phyloP scores from a whole-genome alignment of 2,113 vertebrate genomes.

The Calyptommatus sinebrachiatus region DNA sequence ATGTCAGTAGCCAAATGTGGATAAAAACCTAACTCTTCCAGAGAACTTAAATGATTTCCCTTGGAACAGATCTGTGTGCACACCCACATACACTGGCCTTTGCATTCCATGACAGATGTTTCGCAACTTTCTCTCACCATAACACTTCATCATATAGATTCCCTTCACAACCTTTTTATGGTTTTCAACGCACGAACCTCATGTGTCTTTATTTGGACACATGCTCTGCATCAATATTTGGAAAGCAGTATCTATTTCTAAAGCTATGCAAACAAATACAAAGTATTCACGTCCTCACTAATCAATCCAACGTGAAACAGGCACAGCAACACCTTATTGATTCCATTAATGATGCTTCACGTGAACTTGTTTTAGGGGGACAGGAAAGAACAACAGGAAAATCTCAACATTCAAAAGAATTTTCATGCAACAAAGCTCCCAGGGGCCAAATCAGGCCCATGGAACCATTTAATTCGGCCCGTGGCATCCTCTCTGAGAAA shows the following conservation, averaged over 20 bases:
- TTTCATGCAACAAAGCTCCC: not conserved
- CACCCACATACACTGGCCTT: constrained; percentile 44
- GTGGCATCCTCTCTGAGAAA: too few relatives aligned
- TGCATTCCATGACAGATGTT: constrained; percentile 19
- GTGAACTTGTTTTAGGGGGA: not conserved
- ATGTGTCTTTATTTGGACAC: constrained; percentile 2
- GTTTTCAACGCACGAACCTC: not conserved
- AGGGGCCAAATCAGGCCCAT: too few relatives aligned
- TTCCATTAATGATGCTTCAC: not conserved
- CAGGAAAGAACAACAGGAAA: not conserved
- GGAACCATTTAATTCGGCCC: too few relatives aligned
- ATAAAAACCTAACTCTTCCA: constrained; percentile 72
- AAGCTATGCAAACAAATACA: constrained; percentile 10
- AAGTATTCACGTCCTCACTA: constrained; percentile 19
- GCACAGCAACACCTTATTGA: constrained; percentile 6
- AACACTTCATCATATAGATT: not conserved
- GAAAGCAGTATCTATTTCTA: not conserved
- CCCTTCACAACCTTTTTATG: constrained; percentile 8
- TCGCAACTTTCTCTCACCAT: constrained; percentile 36
- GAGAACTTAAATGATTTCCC: constrained; percentile 66
- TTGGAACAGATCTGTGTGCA: constrained; percentile 26
- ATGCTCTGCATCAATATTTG: not conserved
- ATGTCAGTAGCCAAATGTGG: constrained; percentile 68
- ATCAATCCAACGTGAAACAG: constrained; percentile 17
- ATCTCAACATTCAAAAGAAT: not conserved